These are phyloP conservation scores for Mobula hypostoma DNA, from an alignment of 2,113 vertebrate species.

Conservation along the genomic window DNA sequence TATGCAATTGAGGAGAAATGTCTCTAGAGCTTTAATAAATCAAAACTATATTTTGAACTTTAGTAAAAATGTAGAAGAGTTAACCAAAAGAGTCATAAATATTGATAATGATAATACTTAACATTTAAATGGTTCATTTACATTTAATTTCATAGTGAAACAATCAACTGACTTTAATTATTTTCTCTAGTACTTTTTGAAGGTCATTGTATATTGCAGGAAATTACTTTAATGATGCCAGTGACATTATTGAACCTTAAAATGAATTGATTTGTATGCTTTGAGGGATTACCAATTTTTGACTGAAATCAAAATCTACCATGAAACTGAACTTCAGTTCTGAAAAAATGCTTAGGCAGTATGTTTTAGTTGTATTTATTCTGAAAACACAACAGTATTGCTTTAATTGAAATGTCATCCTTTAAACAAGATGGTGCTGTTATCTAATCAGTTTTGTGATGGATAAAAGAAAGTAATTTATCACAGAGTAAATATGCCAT, in stretches of 20 bases:
- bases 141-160: slow-evolving; percentile 32
- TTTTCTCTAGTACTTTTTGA: slow-evolving; percentile 24
- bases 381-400: neutral
- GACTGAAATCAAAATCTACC: neutral
- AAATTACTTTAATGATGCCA: neutral
- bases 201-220: neutral
- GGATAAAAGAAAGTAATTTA: neutral
- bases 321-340: neutral
- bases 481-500: neutral
- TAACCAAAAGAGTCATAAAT: slow-evolving; percentile 18
- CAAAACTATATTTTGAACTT: neutral
- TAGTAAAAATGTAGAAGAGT: slow-evolving; percentile 22
- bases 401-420: neutral
- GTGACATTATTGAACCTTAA: neutral
- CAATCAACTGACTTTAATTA: slow-evolving; percentile 27
- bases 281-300: neutral
- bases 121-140: slow-evolving; percentile 33
- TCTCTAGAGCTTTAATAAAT: neutral
- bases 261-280: neutral
- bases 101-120: slow-evolving; percentile 33
- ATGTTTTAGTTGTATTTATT: neutral
- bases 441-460: neutral
- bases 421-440: neutral
- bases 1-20: no score
- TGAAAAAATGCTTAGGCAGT: neutral